Evolutionary conservation across 2,888 invertebrate genomes (phyloP).

Genomic region (Melieria picta): DNA sequence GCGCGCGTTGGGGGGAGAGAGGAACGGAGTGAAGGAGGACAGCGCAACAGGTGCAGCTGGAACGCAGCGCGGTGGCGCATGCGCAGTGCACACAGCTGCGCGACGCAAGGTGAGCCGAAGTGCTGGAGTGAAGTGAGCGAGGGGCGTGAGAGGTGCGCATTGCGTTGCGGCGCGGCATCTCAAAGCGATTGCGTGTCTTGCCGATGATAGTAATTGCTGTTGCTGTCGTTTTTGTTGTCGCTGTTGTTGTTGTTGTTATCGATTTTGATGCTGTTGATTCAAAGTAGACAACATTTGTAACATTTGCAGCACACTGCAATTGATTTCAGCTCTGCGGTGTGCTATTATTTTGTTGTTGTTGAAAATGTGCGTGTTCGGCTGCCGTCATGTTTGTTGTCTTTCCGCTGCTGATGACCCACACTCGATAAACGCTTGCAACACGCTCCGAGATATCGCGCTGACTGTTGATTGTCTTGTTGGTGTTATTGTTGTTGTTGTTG

Average conservation of each 20-base stretch:
- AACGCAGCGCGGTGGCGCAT: not conserved
- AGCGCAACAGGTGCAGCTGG: constrained; percentile 35
- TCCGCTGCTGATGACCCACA: constrained; percentile 16
- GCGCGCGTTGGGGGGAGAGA: not conserved
- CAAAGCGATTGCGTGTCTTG: constrained; percentile 26
- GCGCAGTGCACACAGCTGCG: not conserved
- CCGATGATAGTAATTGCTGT: constrained; percentile 9
- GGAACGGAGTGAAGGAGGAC: not conserved
- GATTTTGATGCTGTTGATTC: constrained; percentile 19
- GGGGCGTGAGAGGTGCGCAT: not conserved
- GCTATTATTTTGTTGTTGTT: constrained; percentile 21
- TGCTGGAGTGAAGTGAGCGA: not conserved
- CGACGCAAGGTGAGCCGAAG: constrained; percentile 2
- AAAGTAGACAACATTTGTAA: constrained; percentile 45
- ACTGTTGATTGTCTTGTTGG: not conserved
- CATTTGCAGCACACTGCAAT: constrained; percentile 25
- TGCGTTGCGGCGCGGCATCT: not conserved
- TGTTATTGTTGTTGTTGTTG: not conserved
- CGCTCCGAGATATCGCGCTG: not conserved
- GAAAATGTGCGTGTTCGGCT: not conserved
- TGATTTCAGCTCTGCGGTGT: constrained; percentile 21
- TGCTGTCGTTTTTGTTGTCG: constrained; percentile 10
- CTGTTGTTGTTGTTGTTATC: not conserved
- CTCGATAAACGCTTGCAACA: not conserved
- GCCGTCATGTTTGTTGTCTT: constrained; percentile 8